Percentiles rank a stretch among this genome's conserved stretches.
These are phyloP conservation scores for Pseudomyrmex sp. DNA, from an alignment of 1,140 invertebrate genomes.

Conservation along the genomic window DNA sequence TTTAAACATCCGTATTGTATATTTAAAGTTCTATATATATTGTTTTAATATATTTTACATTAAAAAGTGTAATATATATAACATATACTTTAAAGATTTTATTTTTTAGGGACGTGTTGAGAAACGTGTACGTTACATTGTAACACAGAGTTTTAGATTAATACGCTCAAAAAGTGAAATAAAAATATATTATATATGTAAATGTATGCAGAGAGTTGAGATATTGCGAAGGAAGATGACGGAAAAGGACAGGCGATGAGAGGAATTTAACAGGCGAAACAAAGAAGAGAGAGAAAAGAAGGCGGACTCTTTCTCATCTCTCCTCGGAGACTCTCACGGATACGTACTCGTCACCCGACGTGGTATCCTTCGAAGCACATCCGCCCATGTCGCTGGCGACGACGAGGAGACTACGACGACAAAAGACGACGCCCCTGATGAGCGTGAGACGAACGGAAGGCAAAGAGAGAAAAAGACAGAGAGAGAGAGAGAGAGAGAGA, in stretches of 20 bases:
- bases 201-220: neutral
- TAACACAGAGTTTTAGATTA: neutral
- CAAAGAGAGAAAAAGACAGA: conserved; percentile 10
- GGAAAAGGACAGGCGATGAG: neutral
- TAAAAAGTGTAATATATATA: neutral
- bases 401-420: conserved; percentile 54
- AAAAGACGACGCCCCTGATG: conserved; percentile 48
- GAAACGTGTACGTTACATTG: no score
- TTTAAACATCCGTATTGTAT: no score
- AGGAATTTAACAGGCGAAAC: no score
- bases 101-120: neutral
- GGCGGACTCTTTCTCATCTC: neutral
- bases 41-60: neutral
- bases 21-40: neutral
- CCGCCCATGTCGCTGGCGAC: conserved; percentile 79
- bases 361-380: conserved; percentile 84
- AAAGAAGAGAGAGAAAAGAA: neutral
- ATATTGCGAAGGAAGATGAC: neutral
- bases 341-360: conserved; percentile 83
- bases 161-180: no score
- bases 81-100: neutral
- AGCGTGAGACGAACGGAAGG: conserved; percentile 39
- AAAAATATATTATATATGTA: neutral
- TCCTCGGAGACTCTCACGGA: conserved; percentile 13
- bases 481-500: neutral